Conservation (phyloP, 1,140 invertebrate species). For the Hesperophylax magnus region DNA sequence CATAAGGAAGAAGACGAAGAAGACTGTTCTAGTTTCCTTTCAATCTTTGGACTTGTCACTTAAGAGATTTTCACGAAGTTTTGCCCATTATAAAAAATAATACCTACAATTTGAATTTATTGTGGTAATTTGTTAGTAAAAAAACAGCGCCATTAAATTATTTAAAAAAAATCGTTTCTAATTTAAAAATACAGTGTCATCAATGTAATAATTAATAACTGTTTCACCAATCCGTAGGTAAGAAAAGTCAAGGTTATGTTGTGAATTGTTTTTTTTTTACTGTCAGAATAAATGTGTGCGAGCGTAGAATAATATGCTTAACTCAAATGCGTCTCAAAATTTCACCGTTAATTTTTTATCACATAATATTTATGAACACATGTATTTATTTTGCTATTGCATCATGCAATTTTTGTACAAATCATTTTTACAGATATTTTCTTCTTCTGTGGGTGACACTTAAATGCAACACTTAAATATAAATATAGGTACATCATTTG, state of each 20-base stretch:
- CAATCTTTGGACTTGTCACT: too few relatives aligned
- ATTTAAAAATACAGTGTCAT: too few relatives aligned
- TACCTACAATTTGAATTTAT: too few relatives aligned
- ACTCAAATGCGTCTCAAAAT: neutral
- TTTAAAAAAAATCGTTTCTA: too few relatives aligned
- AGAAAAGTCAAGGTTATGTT: conserved; percentile 28
- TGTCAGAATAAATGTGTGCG: conserved; percentile 21
- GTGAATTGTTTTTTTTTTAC: conserved; percentile 22
- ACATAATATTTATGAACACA: neutral
- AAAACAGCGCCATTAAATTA: too few relatives aligned
- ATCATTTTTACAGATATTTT: neutral
- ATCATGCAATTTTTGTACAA: neutral
- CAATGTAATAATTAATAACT: too few relatives aligned
- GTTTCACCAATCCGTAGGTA: neutral
- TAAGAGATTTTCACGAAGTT: too few relatives aligned
- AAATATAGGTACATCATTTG: too few relatives aligned
- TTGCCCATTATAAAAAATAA: too few relatives aligned
- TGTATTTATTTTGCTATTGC: neutral
- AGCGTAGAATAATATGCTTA: neutral
- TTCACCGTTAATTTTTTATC: neutral
- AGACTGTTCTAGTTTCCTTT: too few relatives aligned
- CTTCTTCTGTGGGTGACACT: neutral
- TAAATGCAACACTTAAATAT: neutral
- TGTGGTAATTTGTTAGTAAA: too few relatives aligned
- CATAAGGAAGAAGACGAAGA: too few relatives aligned